Evolutionary conservation across 2,888 invertebrate species (phyloP).

Genomic region (Chrysodeixis includens): DNA sequence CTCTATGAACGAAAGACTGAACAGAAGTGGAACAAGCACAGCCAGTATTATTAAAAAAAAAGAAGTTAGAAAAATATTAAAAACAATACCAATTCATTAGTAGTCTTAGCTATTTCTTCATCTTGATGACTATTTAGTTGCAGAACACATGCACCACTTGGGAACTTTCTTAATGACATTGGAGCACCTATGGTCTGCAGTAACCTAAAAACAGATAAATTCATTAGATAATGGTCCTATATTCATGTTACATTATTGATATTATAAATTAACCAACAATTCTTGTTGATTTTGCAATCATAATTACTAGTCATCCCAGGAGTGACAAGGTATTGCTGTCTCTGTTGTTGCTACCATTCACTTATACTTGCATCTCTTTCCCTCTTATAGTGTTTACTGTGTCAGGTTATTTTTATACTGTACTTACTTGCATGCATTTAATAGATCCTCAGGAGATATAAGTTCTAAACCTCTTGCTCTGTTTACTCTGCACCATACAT

Average conservation of each 20-base stretch:
- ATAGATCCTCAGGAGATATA: constrained; percentile 98
- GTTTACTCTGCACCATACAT: constrained; percentile 99
- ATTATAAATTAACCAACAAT: too few species aligned
- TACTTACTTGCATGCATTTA: constrained; percentile 95
- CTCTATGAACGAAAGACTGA: too few species aligned
- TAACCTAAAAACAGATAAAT: constrained; percentile 74
- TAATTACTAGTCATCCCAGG: too few species aligned
- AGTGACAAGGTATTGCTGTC: too few species aligned
- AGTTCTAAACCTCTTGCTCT: constrained; percentile 98
- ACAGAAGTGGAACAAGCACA: too few species aligned
- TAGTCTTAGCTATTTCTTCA: constrained; percentile 91
- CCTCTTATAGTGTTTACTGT: too few species aligned
- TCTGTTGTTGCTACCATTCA: too few species aligned
- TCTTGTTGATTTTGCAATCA: too few species aligned
- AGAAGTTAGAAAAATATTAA: background rate
- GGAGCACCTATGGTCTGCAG: constrained; percentile 91
- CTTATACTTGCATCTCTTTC: too few species aligned
- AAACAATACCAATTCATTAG: constrained; percentile 89
- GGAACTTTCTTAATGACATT: constrained; percentile 94
- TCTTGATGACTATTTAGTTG: constrained; percentile 94
- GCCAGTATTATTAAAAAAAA: too few species aligned
- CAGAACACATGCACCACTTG: constrained; percentile 98
- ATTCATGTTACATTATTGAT: too few species aligned
- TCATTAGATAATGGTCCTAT: too few species aligned
- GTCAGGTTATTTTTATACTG: background rate